phyloP scores from a whole-genome alignment of 2,797 vertebrate species.

The Thripadectes ignobilis region DNA sequence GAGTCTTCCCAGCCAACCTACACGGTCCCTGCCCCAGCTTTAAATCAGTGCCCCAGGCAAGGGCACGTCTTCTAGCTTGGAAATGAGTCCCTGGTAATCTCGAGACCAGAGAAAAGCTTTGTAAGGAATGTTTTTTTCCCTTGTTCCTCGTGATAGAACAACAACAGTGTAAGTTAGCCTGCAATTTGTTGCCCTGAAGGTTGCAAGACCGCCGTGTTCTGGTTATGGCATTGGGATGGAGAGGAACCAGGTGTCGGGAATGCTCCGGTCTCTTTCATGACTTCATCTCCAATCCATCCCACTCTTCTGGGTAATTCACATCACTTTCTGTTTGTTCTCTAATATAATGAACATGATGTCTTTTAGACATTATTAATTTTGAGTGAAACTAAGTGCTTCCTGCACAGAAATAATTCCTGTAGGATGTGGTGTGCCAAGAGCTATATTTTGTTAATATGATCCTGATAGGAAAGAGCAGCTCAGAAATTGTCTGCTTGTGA shows the following conservation, averaged over 20 bases:
- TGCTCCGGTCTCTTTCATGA: background rate
- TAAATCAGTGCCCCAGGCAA: background rate
- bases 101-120: background rate
- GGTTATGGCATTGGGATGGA: background rate
- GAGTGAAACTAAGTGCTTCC: constrained; percentile 22
- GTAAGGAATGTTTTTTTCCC: background rate
- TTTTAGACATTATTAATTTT: constrained; percentile 19
- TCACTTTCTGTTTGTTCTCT: background rate
- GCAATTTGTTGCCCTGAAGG: background rate
- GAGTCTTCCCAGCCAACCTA: background rate
- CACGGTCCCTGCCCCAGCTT: background rate
- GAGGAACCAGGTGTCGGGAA: background rate
- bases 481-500: background rate
- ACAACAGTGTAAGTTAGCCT: background rate
- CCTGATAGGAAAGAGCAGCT: background rate
- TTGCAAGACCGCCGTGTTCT: background rate
- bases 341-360: background rate
- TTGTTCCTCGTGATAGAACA: background rate
- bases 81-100: background rate
- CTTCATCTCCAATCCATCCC: background rate
- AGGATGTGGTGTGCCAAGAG: background rate
- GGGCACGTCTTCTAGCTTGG: background rate
- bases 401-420: background rate
- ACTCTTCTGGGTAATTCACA: background rate
- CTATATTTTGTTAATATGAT: background rate